A percentile compares a stretch with the other conserved stretches of the same genome.
These are phyloP conservation scores for Oreotrochilus melanogaster DNA, from an alignment of 2,113 vertebrate genomes.

Conservation along the genomic window DNA sequence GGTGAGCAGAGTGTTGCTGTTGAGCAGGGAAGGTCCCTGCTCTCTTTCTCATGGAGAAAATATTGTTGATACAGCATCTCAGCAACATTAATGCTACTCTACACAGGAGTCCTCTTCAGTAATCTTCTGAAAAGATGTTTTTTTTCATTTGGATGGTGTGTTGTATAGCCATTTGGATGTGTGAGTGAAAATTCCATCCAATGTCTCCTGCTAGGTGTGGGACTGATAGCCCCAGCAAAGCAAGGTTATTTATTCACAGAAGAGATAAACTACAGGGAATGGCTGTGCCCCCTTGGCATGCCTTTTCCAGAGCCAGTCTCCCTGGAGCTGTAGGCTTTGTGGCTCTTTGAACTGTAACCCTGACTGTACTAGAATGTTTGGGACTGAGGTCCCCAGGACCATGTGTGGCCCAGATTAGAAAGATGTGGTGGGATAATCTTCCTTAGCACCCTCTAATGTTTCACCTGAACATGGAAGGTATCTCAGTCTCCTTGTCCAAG, in stretches of 20 bases:
- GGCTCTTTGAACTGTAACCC: too few species aligned
- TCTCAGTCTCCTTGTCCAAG: background rate
- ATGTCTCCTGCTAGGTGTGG: background rate
- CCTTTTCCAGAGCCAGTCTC: too few species aligned
- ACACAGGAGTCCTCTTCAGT: background rate
- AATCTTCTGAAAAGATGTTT: background rate
- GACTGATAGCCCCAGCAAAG: background rate
- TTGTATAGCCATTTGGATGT: background rate
- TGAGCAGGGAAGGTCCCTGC: background rate
- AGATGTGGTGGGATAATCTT: background rate
- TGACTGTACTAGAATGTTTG: too few species aligned
- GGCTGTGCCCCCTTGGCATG: too few species aligned
- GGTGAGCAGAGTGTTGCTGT: background rate
- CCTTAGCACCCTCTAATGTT: background rate
- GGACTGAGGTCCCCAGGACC: too few species aligned
- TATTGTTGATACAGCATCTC: background rate
- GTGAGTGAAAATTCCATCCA: background rate
- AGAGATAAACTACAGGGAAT: background rate
- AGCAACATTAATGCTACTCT: background rate
- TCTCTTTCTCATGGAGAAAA: background rate
- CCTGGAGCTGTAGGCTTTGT: too few species aligned
- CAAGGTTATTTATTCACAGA: background rate
- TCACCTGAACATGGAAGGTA: background rate
- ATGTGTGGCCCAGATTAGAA: too few species aligned
- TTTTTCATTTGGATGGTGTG: constrained; percentile 14